Conservation (phyloP, 2,113 vertebrate genomes). For the Sebastes fasciatus region DNA sequence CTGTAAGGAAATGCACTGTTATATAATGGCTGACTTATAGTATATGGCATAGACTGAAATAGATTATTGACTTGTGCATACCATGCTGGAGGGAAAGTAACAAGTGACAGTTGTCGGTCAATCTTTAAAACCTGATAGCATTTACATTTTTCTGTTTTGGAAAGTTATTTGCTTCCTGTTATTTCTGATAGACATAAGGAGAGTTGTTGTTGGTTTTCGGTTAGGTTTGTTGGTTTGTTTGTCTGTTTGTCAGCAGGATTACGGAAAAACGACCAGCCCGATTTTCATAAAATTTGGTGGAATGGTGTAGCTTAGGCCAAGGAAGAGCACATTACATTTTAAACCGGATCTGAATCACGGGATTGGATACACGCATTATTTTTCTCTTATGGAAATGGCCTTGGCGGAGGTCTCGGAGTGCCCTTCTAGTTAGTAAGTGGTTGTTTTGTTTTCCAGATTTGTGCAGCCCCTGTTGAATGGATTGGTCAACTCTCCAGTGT, state of each 20-base stretch:
- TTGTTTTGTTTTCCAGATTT: neutral
- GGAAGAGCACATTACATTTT: too few species aligned
- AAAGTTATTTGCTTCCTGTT: neutral
- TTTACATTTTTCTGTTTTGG: neutral
- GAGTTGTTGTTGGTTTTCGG: neutral
- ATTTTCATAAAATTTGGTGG: too few species aligned
- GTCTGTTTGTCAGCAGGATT: too few species aligned
- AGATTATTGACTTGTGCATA: conserved; percentile 36
- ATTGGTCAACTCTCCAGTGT: neutral
- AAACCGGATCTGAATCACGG: too few species aligned
- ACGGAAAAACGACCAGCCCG: too few species aligned
- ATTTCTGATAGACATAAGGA: neutral
- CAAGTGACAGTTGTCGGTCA: neutral
- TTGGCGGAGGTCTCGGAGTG: too few species aligned
- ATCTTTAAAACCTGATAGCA: neutral
- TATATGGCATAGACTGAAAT: conserved; percentile 48
- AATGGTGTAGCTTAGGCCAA: too few species aligned
- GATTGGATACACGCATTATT: too few species aligned
- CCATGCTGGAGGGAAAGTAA: conserved; percentile 34
- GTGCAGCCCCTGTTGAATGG: neutral
- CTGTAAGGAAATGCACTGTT: conserved; percentile 26
- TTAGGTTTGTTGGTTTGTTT: too few species aligned
- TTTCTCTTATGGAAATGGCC: too few species aligned
- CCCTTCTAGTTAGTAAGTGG: too few species aligned
- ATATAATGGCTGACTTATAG: conserved; percentile 41